Percentiles rank a stretch among this genome's conserved stretches.
Evolutionary conservation across 2,797 vertebrate species (phyloP).

Genomic region (Bovichtus diacanthus): DNA sequence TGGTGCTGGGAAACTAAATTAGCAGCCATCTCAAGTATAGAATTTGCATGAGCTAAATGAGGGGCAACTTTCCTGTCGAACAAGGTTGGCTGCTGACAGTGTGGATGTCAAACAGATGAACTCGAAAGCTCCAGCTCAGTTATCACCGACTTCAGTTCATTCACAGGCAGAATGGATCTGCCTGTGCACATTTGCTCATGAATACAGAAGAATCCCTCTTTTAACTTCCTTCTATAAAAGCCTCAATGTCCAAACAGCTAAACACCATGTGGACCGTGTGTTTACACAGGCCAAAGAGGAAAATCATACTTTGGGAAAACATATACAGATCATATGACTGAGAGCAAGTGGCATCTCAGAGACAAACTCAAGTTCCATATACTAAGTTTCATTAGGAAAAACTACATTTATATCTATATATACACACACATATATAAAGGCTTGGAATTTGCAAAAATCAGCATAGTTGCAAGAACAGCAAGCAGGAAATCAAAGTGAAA

Average conservation of each 20-base stretch:
- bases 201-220: not conserved
- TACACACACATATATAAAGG: conserved; percentile 28
- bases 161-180: not conserved
- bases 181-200: not conserved
- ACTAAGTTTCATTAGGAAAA: conserved; percentile 33
- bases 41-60: not conserved
- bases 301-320: not conserved
- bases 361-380: conserved; percentile 36
- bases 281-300: not conserved
- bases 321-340: conserved; percentile 5
- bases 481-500: conserved; percentile 15
- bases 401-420: conserved; percentile 34
- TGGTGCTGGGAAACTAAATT: not conserved
- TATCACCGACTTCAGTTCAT: not conserved
- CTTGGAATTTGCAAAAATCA: conserved; percentile 19
- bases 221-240: not conserved
- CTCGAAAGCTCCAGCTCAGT: not conserved
- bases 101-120: not conserved
- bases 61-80: not conserved
- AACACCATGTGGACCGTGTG: not conserved
- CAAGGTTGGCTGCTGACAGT: too few species aligned
- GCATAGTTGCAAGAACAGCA: conserved; percentile 13
- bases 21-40: not conserved
- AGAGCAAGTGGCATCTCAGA: conserved; percentile 20
- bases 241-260: not conserved